Percentiles rank a stretch among this genome's conserved stretches.
These are phyloP conservation scores for Odobenus rosmarus DNA, from an alignment of 2,113 vertebrate species.

Conservation along the genomic window DNA sequence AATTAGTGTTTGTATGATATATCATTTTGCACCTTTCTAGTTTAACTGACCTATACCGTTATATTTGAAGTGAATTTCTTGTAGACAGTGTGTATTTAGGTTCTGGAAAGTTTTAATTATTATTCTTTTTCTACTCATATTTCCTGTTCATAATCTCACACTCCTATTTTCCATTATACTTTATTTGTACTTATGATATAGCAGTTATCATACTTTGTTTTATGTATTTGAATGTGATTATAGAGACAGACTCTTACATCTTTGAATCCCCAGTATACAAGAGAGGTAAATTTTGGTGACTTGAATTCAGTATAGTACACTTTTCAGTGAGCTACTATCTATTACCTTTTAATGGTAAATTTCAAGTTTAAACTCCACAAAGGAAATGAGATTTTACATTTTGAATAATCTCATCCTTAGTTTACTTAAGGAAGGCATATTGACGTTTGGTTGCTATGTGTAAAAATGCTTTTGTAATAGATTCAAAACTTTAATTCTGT, in stretches of 20 bases:
- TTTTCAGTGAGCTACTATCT: background rate
- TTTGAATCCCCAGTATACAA: background rate
- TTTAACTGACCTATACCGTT: background rate
- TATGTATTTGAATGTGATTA: background rate
- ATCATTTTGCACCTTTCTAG: background rate
- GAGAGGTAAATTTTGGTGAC: background rate
- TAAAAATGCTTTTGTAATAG: background rate
- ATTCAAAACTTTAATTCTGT: background rate
- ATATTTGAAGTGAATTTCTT: background rate
- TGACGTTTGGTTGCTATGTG: background rate
- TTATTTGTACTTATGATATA: background rate
- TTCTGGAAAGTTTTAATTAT: background rate
- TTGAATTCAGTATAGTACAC: background rate
- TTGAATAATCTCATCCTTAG: background rate
- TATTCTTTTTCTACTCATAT: background rate
- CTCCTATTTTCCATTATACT: background rate
- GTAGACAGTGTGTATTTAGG: background rate
- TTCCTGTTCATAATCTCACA: background rate
- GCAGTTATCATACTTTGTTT: background rate
- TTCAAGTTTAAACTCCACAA: background rate
- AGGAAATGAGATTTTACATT: background rate
- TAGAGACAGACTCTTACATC: background rate
- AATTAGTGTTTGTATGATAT: background rate
- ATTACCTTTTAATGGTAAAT: background rate
- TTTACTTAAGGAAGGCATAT: background rate